Percentiles rank a stretch among this genome's conserved stretches.
These are phyloP conservation scores for Idaea aversata DNA, from an alignment of 2,888 invertebrate species.

Conservation along the genomic window DNA sequence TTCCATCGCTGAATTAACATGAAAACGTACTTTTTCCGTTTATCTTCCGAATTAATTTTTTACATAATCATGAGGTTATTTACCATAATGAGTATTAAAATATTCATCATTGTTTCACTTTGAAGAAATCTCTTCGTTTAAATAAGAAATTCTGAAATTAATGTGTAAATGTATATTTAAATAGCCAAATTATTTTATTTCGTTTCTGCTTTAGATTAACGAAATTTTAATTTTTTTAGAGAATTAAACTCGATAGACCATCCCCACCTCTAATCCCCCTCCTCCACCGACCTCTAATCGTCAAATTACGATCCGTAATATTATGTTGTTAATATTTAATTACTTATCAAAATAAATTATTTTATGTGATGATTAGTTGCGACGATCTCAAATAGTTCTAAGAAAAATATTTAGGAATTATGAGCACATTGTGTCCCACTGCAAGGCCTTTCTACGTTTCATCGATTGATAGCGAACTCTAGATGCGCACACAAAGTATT, in stretches of 20 bases:
- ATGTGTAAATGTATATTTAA: conserved; percentile 16
- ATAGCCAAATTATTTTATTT: conserved; percentile 9
- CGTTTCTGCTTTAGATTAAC: not conserved
- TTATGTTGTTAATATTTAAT: no score
- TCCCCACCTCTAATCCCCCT: not conserved
- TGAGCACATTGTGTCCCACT: no score
- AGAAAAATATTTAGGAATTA: no score
- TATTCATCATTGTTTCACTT: conserved; percentile 35
- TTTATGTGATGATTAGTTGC: no score
- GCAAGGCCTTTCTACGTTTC: no score
- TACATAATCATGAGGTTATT: conserved; percentile 42
- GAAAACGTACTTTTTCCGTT: conserved; percentile 50
- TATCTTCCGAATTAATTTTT: conserved; percentile 45
- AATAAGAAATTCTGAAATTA: conserved; percentile 22
- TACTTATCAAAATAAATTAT: no score
- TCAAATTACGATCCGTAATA: no score
- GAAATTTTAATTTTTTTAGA: not conserved
- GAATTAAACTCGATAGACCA: not conserved
- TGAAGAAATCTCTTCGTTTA: conserved; percentile 16
- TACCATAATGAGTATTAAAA: conserved; percentile 36
- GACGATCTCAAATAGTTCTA: no score
- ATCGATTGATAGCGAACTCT: no score
- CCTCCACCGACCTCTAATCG: no score
- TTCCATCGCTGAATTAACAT: conserved; percentile 46
- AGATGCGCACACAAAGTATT: no score